Evolutionary conservation across 35 echinoderm and acorn worm genomes (phyloP).

Genomic region (Acanthaster planci): DNA sequence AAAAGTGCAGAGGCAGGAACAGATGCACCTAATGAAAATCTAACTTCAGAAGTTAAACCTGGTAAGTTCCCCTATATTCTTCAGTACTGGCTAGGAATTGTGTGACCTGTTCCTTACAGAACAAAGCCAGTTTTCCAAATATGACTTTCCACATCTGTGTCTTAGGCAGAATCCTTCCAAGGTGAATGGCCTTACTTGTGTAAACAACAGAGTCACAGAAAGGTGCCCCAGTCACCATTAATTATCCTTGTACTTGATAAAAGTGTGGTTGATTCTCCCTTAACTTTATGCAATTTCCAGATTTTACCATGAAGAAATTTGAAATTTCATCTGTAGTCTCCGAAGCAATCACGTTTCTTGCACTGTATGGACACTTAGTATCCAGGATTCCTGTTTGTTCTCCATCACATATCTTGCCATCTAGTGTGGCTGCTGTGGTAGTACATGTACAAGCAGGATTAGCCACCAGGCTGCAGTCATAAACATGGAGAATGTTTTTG

Average conservation of each 20-base stretch:
- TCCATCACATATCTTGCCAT: constrained; percentile 28
- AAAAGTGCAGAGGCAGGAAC: neutral
- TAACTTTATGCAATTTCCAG: neutral
- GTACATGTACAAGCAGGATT: neutral
- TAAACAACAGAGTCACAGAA: constrained; percentile 44
- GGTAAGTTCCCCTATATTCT: neutral
- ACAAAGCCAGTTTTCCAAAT: neutral
- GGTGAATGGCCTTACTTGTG: constrained; percentile 7
- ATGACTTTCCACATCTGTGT: neutral
- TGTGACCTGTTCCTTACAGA: neutral
- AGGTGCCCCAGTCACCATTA: neutral
- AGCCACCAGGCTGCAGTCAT: neutral
- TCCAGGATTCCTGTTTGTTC: neutral
- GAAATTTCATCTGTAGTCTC: neutral
- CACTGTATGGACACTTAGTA: constrained; percentile 33
- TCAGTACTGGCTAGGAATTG: neutral
- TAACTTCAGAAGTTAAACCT: neutral
- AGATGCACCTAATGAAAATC: neutral
- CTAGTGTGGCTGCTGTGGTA: constrained; percentile 23
- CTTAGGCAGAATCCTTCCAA: constrained; percentile 15
- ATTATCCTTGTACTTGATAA: constrained; percentile 33
- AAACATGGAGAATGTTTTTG: neutral
- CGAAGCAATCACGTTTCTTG: neutral
- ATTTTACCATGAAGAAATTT: neutral
- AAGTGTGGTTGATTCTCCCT: constrained; percentile 1